Percentiles rank a stretch among this genome's conserved stretches.
phyloP scores from a whole-genome alignment of 2,888 invertebrate genomes.

The Busseola fusca region DNA sequence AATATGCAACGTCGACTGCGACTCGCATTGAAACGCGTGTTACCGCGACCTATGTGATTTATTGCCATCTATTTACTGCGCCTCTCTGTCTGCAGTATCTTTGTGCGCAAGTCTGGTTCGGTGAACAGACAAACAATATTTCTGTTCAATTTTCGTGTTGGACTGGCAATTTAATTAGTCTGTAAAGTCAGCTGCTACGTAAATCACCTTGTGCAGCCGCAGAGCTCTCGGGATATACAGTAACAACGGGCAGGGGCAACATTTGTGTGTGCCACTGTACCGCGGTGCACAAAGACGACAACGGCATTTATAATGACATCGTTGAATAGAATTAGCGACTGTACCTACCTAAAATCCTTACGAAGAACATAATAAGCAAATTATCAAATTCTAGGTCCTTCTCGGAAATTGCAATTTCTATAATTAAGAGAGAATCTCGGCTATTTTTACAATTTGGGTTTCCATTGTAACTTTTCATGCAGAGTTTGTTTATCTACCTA shows the following conservation, averaged over 20 bases:
- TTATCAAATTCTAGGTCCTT: slow-evolving; percentile 27
- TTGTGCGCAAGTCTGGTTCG: slow-evolving; percentile 54
- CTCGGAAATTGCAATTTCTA: slow-evolving; percentile 30
- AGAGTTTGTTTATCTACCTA: slow-evolving; percentile 17
- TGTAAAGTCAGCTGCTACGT: slow-evolving; percentile 59
- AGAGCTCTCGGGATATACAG: slow-evolving; percentile 49
- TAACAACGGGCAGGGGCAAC: slow-evolving; percentile 48
- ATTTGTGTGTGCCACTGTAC: slow-evolving; percentile 52
- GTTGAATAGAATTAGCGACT: slow-evolving; percentile 41
- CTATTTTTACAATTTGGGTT: slow-evolving; percentile 23
- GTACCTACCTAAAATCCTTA: slow-evolving; percentile 18
- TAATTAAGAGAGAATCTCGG: slow-evolving; percentile 32
- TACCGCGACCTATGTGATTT: slow-evolving; percentile 69
- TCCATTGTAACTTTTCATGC: slow-evolving; percentile 21
- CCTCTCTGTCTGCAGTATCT: slow-evolving; percentile 59
- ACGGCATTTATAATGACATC: slow-evolving; percentile 45
- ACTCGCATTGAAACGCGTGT: slow-evolving; percentile 69
- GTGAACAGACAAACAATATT: slow-evolving; percentile 58
- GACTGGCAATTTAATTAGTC: slow-evolving; percentile 67
- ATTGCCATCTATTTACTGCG: slow-evolving; percentile 65
- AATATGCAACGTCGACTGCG: slow-evolving; percentile 79
- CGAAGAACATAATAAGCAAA: slow-evolving; percentile 21
- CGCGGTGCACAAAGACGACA: slow-evolving; percentile 43
- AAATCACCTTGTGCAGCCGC: slow-evolving; percentile 64
- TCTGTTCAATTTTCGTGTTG: slow-evolving; percentile 60